phyloP scores from a whole-genome alignment of 2,797 vertebrate genomes.

The Phyllotis vaccarum region DNA sequence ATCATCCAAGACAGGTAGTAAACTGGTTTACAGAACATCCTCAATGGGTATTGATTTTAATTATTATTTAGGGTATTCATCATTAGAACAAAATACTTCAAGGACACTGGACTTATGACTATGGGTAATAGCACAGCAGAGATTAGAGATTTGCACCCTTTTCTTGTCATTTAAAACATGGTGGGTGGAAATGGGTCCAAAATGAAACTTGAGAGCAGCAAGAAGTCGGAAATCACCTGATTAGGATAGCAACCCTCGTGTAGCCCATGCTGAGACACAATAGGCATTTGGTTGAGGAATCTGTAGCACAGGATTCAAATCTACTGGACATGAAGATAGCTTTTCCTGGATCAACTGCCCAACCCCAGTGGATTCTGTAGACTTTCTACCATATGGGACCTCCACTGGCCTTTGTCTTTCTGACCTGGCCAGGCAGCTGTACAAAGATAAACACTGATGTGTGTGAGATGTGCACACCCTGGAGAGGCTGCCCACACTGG shows the following conservation, averaged over 20 bases:
- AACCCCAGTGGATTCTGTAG: background rate
- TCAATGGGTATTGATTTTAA: background rate
- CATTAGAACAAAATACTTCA: background rate
- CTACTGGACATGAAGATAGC: background rate
- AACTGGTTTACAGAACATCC: background rate
- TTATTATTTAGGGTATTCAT: slow-evolving; percentile 19
- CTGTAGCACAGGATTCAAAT: background rate
- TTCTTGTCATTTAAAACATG: background rate
- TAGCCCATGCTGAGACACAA: background rate
- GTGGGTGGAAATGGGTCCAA: background rate
- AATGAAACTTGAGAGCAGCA: background rate
- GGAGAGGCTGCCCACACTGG: background rate
- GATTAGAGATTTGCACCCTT: background rate
- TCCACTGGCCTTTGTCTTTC: background rate
- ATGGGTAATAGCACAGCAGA: background rate
- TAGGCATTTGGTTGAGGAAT: background rate
- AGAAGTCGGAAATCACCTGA: background rate
- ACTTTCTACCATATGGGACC: background rate
- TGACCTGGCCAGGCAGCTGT: background rate
- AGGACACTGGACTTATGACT: background rate
- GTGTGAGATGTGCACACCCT: no score
- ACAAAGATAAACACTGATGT: background rate
- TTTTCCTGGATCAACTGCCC: background rate
- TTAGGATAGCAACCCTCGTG: background rate
- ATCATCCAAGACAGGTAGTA: background rate